phyloP scores from a whole-genome alignment of 2,113 vertebrate genomes.

The Myotis lucifugus region DNA sequence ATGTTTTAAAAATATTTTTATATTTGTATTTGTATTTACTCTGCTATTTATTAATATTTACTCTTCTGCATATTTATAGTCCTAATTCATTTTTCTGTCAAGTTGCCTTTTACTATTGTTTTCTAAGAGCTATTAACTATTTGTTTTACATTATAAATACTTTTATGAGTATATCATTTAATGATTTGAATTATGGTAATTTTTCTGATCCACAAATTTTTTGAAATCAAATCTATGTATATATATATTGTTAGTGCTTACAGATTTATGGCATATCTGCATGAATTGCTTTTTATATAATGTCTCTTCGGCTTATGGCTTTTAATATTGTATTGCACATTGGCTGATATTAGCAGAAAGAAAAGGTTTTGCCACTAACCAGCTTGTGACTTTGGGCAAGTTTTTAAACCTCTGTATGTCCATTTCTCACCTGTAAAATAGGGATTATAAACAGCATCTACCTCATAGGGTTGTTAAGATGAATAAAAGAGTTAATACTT shows the following conservation, averaged over 20 bases:
- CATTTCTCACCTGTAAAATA: neutral
- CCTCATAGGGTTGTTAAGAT: neutral
- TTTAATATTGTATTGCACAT: neutral
- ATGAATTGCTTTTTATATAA: constrained; percentile 5
- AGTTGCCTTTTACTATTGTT: neutral
- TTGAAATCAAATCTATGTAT: neutral
- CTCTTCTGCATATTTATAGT: neutral
- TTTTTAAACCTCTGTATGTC: neutral
- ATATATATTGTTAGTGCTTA: neutral
- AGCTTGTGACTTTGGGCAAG: neutral
- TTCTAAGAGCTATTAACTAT: neutral
- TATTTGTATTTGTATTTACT: neutral
- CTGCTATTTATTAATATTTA: constrained; percentile 4
- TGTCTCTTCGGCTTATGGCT: neutral
- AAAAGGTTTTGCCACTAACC: neutral
- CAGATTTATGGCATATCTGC: neutral
- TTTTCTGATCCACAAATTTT: constrained; percentile 35
- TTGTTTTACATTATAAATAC: constrained; percentile 35
- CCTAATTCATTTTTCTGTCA: neutral
- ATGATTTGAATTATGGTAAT: neutral
- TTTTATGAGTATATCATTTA: neutral
- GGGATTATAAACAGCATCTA: neutral
- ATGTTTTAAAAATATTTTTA: constrained; percentile 26
- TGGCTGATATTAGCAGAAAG: constrained; percentile 13
- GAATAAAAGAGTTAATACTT: neutral